A percentile compares a stretch with the other conserved stretches of the same genome.
These are phyloP conservation scores for Ctenomys sociabilis DNA, from an alignment of 2,113 vertebrate species.

Conservation along the genomic window DNA sequence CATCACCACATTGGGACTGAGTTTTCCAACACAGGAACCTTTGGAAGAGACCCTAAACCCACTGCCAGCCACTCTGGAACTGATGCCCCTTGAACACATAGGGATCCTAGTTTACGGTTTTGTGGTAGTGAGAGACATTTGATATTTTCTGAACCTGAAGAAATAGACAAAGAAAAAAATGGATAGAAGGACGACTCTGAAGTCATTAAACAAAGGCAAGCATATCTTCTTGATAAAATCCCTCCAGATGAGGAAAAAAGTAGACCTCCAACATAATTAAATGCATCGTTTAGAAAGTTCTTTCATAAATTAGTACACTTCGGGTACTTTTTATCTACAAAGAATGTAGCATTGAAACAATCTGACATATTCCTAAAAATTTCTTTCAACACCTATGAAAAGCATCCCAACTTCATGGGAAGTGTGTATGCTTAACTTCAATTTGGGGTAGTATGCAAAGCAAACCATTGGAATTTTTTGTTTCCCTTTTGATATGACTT, in stretches of 20 bases:
- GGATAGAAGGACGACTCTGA: background rate
- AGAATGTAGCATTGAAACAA: background rate
- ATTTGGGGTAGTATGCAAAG: slow-evolving; percentile 28
- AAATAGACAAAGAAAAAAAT: background rate
- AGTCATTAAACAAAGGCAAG: background rate
- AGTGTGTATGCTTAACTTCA: background rate
- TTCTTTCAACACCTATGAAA: slow-evolving; percentile 6
- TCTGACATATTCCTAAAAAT: slow-evolving; percentile 33
- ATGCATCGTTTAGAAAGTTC: background rate
- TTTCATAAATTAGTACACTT: slow-evolving; percentile 14
- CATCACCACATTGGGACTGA: background rate
- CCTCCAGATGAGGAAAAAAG: background rate
- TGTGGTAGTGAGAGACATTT: background rate
- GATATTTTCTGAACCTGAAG: background rate
- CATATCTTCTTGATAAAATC: background rate
- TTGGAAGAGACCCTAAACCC: background rate
- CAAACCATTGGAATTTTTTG: background rate
- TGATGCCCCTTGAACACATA: background rate
- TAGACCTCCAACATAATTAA: background rate
- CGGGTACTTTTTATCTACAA: slow-evolving; percentile 22
- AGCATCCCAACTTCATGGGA: background rate
- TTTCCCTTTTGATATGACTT: background rate
- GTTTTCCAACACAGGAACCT: background rate
- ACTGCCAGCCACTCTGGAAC: background rate
- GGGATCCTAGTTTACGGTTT: background rate